Conservation (phyloP, 2,113 vertebrate genomes). For the Microtus pennsylvanicus region DNA sequence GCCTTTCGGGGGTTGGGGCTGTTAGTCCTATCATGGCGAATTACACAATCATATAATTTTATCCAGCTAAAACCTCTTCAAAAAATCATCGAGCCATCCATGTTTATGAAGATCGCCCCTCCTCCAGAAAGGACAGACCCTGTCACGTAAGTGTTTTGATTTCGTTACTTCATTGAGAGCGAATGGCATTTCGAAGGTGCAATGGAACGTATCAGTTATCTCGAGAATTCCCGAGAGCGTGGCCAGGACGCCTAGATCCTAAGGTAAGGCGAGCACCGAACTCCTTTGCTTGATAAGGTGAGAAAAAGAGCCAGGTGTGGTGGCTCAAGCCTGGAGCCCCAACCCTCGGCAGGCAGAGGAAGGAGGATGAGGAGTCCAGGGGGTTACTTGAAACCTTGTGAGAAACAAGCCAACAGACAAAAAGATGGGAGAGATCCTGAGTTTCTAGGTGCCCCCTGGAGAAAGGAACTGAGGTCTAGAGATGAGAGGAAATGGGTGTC, state of each 20-base stretch:
- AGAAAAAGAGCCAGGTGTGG: background rate
- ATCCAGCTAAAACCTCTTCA: constrained; percentile 82
- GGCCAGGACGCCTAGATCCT: background rate
- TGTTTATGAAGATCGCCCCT: constrained; percentile 81
- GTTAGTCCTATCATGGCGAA: background rate
- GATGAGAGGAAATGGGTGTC: background rate
- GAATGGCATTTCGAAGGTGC: background rate
- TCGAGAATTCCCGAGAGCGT: background rate
- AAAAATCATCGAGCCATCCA: constrained; percentile 75
- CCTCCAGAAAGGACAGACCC: constrained; percentile 78
- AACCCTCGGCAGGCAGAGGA: background rate
- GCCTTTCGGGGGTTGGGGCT: background rate
- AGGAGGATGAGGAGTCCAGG: background rate
- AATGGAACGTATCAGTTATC: background rate
- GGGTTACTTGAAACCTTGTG: background rate
- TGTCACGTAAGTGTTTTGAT: constrained; percentile 71
- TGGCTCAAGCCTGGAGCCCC: background rate
- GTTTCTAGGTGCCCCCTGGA: background rate
- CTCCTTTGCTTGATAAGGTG: background rate
- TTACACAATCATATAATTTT: constrained; percentile 52
- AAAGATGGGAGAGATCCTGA: background rate
- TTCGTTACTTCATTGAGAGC: background rate
- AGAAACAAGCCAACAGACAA: background rate
- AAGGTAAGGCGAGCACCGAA: background rate
- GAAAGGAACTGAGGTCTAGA: background rate